Conservation (phyloP, 2,797 vertebrate genomes). For the Sebastes goodei region DNA sequence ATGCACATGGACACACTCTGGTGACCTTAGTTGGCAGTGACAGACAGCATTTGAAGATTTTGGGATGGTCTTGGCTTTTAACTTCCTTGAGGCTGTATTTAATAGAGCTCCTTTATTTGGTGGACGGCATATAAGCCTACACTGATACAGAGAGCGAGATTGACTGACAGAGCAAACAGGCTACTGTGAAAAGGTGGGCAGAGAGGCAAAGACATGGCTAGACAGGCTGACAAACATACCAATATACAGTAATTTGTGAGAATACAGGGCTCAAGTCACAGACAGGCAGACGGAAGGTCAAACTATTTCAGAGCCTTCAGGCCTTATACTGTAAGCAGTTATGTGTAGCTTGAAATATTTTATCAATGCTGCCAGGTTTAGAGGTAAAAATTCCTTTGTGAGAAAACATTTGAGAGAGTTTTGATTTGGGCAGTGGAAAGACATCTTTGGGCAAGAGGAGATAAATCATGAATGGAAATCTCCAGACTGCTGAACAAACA, state of each 20-base stretch:
- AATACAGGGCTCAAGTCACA: neutral
- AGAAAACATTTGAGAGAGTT: neutral
- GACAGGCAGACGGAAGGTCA: neutral
- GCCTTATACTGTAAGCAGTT: neutral
- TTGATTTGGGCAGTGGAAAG: neutral
- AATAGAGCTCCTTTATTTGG: slow-evolving; percentile 64
- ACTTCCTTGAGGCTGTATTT: slow-evolving; percentile 50
- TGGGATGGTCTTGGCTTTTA: slow-evolving; percentile 48
- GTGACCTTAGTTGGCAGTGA: slow-evolving; percentile 62
- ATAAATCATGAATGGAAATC: slow-evolving; percentile 8
- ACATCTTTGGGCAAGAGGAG: neutral
- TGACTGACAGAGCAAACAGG: slow-evolving; percentile 39
- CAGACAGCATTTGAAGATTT: slow-evolving; percentile 64
- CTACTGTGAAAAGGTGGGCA: slow-evolving; percentile 7
- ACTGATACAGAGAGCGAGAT: slow-evolving; percentile 40
- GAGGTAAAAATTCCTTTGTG: neutral
- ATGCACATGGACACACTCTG: neutral
- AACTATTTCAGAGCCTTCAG: neutral
- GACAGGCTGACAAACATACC: neutral
- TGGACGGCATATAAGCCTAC: slow-evolving; percentile 42
- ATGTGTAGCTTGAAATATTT: neutral
- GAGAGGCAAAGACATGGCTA: neutral
- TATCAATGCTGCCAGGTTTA: neutral
- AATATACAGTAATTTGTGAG: neutral
- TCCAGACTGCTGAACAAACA: neutral